Percentiles rank a stretch among this genome's conserved stretches.
phyloP scores from a whole-genome alignment of 2,888 invertebrate species.

The Sarcophaga subvicina region DNA sequence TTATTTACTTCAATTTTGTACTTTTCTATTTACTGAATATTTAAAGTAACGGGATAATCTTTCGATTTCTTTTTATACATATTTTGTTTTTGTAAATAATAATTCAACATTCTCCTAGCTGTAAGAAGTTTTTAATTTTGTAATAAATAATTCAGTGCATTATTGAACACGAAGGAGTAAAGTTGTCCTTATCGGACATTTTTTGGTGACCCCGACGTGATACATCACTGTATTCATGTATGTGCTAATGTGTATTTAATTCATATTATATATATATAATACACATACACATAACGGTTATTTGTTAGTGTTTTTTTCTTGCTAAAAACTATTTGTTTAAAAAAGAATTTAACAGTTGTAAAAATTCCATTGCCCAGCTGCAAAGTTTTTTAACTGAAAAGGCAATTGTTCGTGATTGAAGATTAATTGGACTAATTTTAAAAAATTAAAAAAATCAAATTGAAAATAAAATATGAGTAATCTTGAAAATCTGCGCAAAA shows the following conservation, averaged over 20 bases:
- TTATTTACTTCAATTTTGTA: not conserved
- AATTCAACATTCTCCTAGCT: not conserved
- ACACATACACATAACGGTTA: not conserved
- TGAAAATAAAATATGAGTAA: not conserved
- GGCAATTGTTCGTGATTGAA: not conserved
- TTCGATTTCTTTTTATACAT: constrained; percentile 10
- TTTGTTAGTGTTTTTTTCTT: constrained; percentile 9
- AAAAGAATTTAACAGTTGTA: not conserved
- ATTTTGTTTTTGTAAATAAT: constrained; percentile 3
- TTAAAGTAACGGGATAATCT: constrained; percentile 10
- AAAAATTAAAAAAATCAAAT: not conserved
- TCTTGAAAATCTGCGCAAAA: not conserved
- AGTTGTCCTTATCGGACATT: not conserved
- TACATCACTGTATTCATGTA: not conserved
- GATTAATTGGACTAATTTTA: not conserved
- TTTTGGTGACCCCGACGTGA: constrained; percentile 4
- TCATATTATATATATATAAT: constrained; percentile 43
- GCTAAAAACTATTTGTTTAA: constrained; percentile 6
- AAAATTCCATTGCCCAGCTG: not conserved
- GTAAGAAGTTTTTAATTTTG: not conserved
- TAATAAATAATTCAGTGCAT: not conserved
- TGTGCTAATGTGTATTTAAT: not conserved
- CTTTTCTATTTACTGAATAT: not conserved
- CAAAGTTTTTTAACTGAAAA: not conserved
- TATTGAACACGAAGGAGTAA: not conserved